phyloP scores from a whole-genome alignment of 37 sponge, comb jelly and placozoan species.

The Haliclona indistincta region DNA sequence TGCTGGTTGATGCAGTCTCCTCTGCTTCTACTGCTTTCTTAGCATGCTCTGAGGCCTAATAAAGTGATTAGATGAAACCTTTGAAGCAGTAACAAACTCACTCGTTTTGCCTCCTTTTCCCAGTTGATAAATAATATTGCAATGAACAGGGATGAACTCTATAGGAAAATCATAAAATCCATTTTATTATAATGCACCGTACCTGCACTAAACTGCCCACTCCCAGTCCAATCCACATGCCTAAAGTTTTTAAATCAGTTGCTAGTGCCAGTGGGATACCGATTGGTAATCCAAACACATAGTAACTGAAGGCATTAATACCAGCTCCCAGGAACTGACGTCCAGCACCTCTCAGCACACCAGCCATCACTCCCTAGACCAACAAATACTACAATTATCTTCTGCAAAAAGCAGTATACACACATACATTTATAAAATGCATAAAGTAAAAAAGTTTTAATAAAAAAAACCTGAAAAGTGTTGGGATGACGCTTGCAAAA shows the following conservation, averaged over 20 bases:
- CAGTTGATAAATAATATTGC: not conserved
- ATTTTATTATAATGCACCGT: too few relatives aligned
- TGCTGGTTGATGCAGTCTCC: too few relatives aligned
- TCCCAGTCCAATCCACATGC: constrained; percentile 3
- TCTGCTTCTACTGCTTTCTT: constrained; percentile 8
- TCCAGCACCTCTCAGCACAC: not conserved
- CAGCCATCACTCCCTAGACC: constrained; percentile 5
- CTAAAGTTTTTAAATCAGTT: not conserved
- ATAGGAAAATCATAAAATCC: too few relatives aligned
- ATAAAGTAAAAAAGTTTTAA: too few relatives aligned
- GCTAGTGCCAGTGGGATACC: constrained; percentile 1
- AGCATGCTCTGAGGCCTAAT: not conserved
- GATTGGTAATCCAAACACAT: constrained; percentile 1
- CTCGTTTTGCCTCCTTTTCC: constrained; percentile 2
- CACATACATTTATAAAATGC: too few relatives aligned
- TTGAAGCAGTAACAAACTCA: too few relatives aligned
- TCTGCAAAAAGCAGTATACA: too few relatives aligned
- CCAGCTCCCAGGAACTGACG: not conserved
- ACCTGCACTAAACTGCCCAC: not conserved
- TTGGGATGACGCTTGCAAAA: not conserved
- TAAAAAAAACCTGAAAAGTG: too few relatives aligned
- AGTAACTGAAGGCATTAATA: not conserved
- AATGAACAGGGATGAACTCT: too few relatives aligned
- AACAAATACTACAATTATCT: too few relatives aligned
- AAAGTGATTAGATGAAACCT: too few relatives aligned